These are phyloP conservation scores for Hassar affinis DNA, from an alignment of 2,113 vertebrate genomes.

Conservation along the genomic window DNA sequence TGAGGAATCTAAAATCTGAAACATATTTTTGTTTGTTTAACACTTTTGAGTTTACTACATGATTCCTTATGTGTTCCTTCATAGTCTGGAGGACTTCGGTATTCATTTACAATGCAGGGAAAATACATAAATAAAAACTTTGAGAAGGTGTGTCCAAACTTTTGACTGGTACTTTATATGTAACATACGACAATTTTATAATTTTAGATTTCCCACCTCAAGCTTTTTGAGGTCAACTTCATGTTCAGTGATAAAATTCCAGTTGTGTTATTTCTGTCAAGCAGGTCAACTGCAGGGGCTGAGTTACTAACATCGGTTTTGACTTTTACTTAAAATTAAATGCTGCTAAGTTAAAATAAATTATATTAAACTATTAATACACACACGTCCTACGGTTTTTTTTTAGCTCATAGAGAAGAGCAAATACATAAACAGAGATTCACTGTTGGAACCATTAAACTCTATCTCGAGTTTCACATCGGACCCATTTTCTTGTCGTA, in stretches of 20 bases:
- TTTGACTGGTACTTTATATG: no score
- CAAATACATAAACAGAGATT: neutral
- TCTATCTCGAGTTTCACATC: neutral
- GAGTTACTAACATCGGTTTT: neutral
- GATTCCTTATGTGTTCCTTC: no score
- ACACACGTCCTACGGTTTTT: neutral
- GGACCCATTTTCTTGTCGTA: conserved; percentile 14
- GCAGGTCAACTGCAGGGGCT: neutral
- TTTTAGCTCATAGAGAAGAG: neutral
- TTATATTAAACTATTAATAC: no score
- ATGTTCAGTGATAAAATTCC: neutral
- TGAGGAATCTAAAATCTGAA: no score
- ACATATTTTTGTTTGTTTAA: no score
- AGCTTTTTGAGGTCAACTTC: neutral
- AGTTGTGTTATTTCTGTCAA: no score
- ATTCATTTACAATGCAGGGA: no score
- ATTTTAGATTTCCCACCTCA: neutral
- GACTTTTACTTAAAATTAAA: neutral
- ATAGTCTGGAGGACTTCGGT: no score
- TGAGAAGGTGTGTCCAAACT: no score
- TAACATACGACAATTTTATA: no score
- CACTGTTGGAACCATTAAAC: conserved; percentile 4
- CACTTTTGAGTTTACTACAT: no score
- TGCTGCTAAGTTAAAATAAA: neutral
- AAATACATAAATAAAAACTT: no score